Percentiles rank a stretch among this genome's conserved stretches.
These are phyloP conservation scores for Oreochromis mossambicus DNA, from an alignment of 2,797 vertebrate species.

Conservation along the genomic window DNA sequence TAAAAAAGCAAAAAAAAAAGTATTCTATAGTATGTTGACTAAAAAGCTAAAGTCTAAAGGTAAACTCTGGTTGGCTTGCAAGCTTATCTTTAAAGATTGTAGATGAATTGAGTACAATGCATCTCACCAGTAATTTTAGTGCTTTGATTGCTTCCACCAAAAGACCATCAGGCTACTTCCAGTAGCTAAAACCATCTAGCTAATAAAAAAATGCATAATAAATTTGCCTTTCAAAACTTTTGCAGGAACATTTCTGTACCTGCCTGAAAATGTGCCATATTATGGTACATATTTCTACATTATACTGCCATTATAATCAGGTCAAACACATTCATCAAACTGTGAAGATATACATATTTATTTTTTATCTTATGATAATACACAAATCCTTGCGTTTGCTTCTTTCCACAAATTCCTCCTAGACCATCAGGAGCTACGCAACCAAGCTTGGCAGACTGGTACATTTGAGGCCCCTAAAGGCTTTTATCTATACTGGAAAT, in stretches of 20 bases:
- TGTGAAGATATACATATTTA: not conserved
- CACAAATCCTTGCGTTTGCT: not conserved
- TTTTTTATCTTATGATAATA: not conserved
- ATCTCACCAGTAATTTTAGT: not conserved
- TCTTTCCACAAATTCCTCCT: not conserved
- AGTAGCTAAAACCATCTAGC: not conserved
- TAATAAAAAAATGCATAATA: not conserved
- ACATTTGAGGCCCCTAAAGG: not conserved
- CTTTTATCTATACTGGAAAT: not conserved
- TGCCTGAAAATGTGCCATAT: not conserved
- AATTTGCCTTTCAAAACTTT: not conserved
- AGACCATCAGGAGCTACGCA: not conserved
- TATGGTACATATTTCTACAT: not conserved
- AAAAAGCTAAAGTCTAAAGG: not conserved
- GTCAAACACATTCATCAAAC: not conserved
- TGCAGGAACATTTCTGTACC: not conserved
- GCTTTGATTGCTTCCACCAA: not conserved
- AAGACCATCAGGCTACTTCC: not conserved
- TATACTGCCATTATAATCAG: not conserved
- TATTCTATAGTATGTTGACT: not conserved
- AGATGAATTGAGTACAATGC: not conserved
- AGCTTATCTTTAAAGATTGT: not conserved
- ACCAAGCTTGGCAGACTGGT: not conserved
- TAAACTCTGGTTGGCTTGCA: not conserved
- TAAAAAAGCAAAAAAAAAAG: rapidly evolving